Evolutionary conservation across 64 coral and sea anemone genomes (phyloP).

Genomic region (Hydrozoanthus tunicans): DNA sequence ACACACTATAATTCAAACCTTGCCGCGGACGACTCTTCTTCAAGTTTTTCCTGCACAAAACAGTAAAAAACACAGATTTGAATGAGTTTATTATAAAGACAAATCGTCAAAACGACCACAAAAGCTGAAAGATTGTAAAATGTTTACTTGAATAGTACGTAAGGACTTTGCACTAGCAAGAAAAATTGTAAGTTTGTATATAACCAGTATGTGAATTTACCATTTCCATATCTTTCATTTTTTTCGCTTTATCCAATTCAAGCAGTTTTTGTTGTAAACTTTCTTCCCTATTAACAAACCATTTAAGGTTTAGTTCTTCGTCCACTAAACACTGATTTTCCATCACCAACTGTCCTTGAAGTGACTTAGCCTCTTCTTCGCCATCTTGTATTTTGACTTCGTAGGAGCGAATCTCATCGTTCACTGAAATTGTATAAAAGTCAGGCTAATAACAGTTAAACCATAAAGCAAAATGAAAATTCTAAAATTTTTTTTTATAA

Average conservation of each 20-base stretch:
- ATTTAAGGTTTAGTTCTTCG: conserved; percentile 87
- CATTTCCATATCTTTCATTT: conserved; percentile 35
- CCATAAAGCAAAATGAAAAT: not conserved
- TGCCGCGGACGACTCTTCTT: conserved; percentile 19
- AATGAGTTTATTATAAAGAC: not conserved
- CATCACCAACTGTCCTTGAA: conserved; percentile 76
- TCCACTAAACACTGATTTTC: conserved; percentile 88
- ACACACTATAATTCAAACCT: not conserved
- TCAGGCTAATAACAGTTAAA: not conserved
- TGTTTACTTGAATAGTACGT: not conserved
- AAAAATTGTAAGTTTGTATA: no score
- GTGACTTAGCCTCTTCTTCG: conserved; percentile 77
- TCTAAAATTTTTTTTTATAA: not conserved
- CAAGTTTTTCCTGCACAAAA: conserved; percentile 27
- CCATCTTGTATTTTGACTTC: conserved; percentile 79
- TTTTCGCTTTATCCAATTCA: conserved; percentile 56
- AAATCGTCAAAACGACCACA: no score
- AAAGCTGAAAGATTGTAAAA: not conserved
- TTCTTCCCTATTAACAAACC: conserved; percentile 70
- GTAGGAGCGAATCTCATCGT: conserved; percentile 72
- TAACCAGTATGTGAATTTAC: not conserved
- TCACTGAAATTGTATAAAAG: conserved; percentile 57
- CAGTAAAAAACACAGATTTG: not conserved
- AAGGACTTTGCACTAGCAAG: not conserved
- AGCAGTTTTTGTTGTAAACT: conserved; percentile 51